phyloP scores from a whole-genome alignment of 2,888 invertebrate genomes.

The Ophion ventricosus region DNA sequence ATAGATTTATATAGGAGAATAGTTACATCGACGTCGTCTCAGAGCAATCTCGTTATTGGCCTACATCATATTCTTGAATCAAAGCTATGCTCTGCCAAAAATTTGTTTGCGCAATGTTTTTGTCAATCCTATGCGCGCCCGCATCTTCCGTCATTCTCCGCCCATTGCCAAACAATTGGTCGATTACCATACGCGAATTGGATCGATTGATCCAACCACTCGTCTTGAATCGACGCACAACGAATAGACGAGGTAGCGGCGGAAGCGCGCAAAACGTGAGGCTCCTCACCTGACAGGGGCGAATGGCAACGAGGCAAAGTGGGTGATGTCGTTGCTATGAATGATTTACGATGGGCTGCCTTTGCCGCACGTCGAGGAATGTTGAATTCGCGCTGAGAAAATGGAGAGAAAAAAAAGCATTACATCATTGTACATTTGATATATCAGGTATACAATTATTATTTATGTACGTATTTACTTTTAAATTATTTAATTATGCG shows the following conservation, averaged over 20 bases:
- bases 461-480: neutral
- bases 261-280: slow-evolving; percentile 41
- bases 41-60: slow-evolving; percentile 61
- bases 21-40: slow-evolving; percentile 52
- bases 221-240: neutral
- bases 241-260: neutral
- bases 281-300: slow-evolving; percentile 87
- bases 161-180: slow-evolving; percentile 65
- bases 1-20: slow-evolving; percentile 18
- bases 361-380: slow-evolving; percentile 85
- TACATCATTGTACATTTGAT: neutral
- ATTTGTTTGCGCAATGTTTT: slow-evolving; percentile 67
- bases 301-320: slow-evolving; percentile 91
- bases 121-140: slow-evolving; percentile 56
- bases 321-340: slow-evolving; percentile 90
- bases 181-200: slow-evolving; percentile 50
- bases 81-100: slow-evolving; percentile 66
- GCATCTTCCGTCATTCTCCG: slow-evolving; percentile 43
- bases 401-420: slow-evolving; percentile 35
- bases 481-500: neutral
- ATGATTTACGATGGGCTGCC: slow-evolving; percentile 89
- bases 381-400: slow-evolving; percentile 81
- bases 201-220: slow-evolving; percentile 40
- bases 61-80: slow-evolving; percentile 69
- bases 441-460: neutral